Base-by-base conservation (phyloP, 2,797 vertebrate species). In the Eupleurogrammus muticus region DNA sequence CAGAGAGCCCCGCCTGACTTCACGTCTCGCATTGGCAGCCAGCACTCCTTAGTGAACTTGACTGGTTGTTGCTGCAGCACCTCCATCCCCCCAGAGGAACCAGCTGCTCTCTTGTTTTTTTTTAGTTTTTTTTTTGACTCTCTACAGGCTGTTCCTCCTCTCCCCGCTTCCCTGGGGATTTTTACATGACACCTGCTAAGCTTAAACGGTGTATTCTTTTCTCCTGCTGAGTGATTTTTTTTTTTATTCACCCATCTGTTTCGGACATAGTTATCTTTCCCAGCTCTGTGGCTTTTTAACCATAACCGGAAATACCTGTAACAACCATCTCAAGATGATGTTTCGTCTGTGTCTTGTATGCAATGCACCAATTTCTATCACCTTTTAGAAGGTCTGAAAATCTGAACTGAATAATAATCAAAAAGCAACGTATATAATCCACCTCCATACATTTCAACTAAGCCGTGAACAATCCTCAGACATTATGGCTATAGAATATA, bases 51-150 rank as follows among this genome's bases (percentile, higher is more conserved):
- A 5, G 17, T 40, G 35, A 71, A 55, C 49, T 36, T 10, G 50
- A 21, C 58, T 16, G 6, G 51, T 63, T 80, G 63, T 63, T 20
- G 68, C 57, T 56, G 12, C 8, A 70, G 78, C 71, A 59, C 59
- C 84, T 83, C 60, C 9, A 52, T 78, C 56, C 82, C n/a, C 64
- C 77, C 14, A 10, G 79, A 63, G 82, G 83, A 83, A 80, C 72
- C 86, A 89, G 89, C 82, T 90, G 89, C 67, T 86, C 58, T 35
- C 81, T 75, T n/a, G n/a, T n/a, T n/a, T n/a, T n/a, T n/a, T n/a
- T n/a, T n/a, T n/a, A n/a, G n/a, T n/a, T n/a, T n/a, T 83, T 70
- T 88, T 78, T 58, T 68, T 72, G 67, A 74, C 77, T 83, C 83
- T 76, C 73, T 60, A 64, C 85, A 84, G 84, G 77, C 84, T 90